phyloP scores from a whole-genome alignment of 2,888 invertebrate species.

The Aleiodes leptofemur region DNA sequence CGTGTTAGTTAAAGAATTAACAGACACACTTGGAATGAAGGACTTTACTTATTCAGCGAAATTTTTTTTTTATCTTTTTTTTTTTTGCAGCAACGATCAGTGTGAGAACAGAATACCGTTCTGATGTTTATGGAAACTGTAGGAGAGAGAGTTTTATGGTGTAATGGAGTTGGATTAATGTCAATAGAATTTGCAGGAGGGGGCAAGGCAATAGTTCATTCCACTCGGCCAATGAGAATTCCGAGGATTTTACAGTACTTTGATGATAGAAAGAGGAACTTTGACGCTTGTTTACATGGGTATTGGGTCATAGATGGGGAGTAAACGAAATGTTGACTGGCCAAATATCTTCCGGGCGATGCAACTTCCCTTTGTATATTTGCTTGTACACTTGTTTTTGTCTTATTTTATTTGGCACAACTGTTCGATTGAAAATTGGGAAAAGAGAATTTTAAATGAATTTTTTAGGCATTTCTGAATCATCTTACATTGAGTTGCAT shows the following conservation, averaged over 20 bases:
- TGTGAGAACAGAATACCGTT: conserved; percentile 3
- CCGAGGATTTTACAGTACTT: conserved; percentile 32
- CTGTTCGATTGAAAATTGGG: no score
- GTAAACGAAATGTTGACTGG: conserved; percentile 59
- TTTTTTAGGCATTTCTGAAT: not conserved
- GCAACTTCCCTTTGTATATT: not conserved
- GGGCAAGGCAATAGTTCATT: not conserved
- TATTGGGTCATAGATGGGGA: conserved; percentile 58
- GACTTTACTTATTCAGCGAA: not conserved
- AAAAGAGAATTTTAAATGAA: not conserved
- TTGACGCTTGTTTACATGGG: conserved; percentile 51
- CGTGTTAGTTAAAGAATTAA: not conserved
- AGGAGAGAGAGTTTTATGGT: not conserved
- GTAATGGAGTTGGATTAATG: conserved; percentile 18
- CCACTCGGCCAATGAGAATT: not conserved
- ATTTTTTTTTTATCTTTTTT: not conserved
- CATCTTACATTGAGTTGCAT: not conserved
- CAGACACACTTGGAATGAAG: not conserved
- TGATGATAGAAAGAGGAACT: conserved; percentile 48
- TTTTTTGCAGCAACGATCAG: not conserved
- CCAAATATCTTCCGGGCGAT: conserved; percentile 55
- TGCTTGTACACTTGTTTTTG: conserved; percentile 18
- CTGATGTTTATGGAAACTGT: conserved; percentile 1
- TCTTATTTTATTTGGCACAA: not conserved
- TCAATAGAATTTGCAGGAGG: conserved; percentile 2